These are phyloP conservation scores for Erebia palarica DNA, from an alignment of 2,888 invertebrate species.

Conservation along the genomic window DNA sequence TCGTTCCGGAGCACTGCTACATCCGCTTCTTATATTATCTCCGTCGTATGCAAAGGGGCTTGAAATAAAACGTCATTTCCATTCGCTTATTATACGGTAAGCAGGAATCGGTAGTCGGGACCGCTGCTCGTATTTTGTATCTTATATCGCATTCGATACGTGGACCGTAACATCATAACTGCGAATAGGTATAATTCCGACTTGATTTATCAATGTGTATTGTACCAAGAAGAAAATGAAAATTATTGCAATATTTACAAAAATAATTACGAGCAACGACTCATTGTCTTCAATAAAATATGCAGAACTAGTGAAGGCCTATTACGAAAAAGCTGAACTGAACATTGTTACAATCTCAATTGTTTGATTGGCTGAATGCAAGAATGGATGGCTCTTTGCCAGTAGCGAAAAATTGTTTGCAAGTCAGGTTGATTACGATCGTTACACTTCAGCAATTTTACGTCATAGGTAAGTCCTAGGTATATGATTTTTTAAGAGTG, in stretches of 20 bases:
- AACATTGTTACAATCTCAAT: too few species aligned
- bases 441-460: background rate
- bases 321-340: too few species aligned
- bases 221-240: background rate
- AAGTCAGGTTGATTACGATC: too few species aligned
- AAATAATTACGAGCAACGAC: too few species aligned
- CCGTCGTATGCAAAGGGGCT: conserved; percentile 19
- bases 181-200: background rate
- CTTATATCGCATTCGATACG: conserved; percentile 17
- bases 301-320: too few species aligned
- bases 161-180: conserved; percentile 10
- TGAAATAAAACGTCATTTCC: conserved; percentile 26
- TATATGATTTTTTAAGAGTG: too few species aligned
- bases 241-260: too few species aligned
- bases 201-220: conserved; percentile 8
- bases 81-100: conserved; percentile 23
- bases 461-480: too few species aligned
- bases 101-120: conserved; percentile 20
- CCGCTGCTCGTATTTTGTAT: conserved; percentile 21
- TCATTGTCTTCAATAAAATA: too few species aligned
- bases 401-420: too few species aligned
- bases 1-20: background rate
- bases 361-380: too few species aligned
- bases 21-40: conserved; percentile 15
- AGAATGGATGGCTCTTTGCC: too few species aligned